phyloP scores from a whole-genome alignment of 92 coral and sea anemone species.

The Virgularia gustaviana region DNA sequence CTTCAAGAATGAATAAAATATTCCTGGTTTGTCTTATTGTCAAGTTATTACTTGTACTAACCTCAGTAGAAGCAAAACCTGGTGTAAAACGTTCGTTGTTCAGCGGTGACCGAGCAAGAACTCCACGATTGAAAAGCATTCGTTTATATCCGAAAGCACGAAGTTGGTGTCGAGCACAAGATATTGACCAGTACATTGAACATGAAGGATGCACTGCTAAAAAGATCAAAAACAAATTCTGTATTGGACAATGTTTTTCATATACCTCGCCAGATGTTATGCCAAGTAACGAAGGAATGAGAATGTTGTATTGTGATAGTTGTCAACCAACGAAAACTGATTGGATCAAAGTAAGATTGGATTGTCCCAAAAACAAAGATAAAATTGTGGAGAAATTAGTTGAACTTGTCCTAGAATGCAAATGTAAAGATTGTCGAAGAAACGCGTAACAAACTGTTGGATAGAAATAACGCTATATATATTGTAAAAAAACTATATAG shows the following conservation, averaged over 20 bases:
- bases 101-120: neutral
- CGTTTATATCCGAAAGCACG: conserved; percentile 26
- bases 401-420: conserved; percentile 59
- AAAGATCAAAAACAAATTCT: conserved; percentile 57
- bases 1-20: too few relatives aligned
- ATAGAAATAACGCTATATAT: neutral
- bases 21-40: too few relatives aligned
- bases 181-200: conserved; percentile 47
- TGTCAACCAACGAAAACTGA: conserved; percentile 64
- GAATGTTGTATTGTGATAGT: conserved; percentile 53
- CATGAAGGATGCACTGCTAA: conserved; percentile 48
- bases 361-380: conserved; percentile 33
- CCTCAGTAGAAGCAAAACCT: neutral
- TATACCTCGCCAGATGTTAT: conserved; percentile 54
- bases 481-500: neutral
- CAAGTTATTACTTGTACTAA: neutral
- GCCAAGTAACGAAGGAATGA: conserved; percentile 30
- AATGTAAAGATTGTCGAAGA: conserved; percentile 44
- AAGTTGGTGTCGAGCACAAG: conserved; percentile 61
- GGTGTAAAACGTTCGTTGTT: too few relatives aligned
- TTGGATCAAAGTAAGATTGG: conserved; percentile 57
- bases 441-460: neutral
- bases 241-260: conserved; percentile 68
- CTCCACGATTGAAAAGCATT: conserved; percentile 6
- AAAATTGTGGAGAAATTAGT: conserved; percentile 61